A percentile compares a stretch with the other conserved stretches of the same genome.
Evolutionary conservation across 2,888 invertebrate species (phyloP).

Genomic region (Rhagonycha fulva): DNA sequence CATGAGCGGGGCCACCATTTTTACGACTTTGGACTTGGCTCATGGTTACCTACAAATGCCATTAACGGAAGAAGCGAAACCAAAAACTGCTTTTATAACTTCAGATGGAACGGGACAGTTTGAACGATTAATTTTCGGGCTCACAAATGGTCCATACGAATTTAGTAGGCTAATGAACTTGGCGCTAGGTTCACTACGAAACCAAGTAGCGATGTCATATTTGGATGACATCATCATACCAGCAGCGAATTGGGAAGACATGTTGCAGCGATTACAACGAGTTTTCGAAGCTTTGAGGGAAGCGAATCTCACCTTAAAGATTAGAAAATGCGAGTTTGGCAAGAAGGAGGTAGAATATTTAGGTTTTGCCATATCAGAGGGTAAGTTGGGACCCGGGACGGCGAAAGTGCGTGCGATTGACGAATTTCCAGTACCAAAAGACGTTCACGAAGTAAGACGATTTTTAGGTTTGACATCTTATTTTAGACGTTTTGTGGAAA

Average conservation of each 20-base stretch:
- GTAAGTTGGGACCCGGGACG: constrained; percentile 14
- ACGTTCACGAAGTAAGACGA: constrained; percentile 6
- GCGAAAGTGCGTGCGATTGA: constrained; percentile 30
- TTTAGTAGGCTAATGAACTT: constrained; percentile 40
- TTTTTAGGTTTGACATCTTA: constrained; percentile 6
- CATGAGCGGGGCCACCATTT: constrained; percentile 19
- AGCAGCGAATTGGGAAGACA: constrained; percentile 33
- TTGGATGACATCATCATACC: constrained; percentile 44
- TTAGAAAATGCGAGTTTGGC: constrained; percentile 40
- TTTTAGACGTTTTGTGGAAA: constrained; percentile 11
- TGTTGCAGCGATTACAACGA: constrained; percentile 32
- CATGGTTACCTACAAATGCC: constrained; percentile 20
- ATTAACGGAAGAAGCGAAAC: constrained; percentile 6
- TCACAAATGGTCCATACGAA: constrained; percentile 41
- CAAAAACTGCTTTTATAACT: constrained; percentile 26
- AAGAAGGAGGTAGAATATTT: constrained; percentile 36
- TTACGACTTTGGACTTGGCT: constrained; percentile 16
- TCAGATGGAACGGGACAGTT: constrained; percentile 44
- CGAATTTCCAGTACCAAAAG: constrained; percentile 5
- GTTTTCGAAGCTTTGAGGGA: constrained; percentile 33
- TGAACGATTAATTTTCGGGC: constrained; percentile 41
- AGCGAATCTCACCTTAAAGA: constrained; percentile 40
- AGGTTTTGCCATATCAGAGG: constrained; percentile 34
- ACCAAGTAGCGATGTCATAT: constrained; percentile 35
- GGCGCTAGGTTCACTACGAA: constrained; percentile 25